Evolutionary conservation across 2,797 vertebrate species (phyloP), one percentile per base, ranked within the genome.

Genomic region (Anguilla obscura): DNA sequence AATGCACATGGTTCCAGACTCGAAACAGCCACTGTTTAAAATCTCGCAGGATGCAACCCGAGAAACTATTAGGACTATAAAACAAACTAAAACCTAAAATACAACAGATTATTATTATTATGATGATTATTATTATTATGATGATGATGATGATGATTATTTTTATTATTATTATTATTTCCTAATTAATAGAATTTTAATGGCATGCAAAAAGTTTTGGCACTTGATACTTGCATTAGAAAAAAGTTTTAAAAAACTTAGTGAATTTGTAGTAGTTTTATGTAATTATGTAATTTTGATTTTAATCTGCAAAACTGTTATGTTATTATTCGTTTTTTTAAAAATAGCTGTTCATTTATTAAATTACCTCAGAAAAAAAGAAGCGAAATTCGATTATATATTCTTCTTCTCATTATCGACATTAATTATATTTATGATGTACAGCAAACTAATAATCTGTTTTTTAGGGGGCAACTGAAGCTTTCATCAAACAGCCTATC

Each of bases 391-490:
- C 58, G 40, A 45, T 40, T 40, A 40, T 40, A 40, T 45, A 4
- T 63, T 24, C 58, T 27, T 69, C 24, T 69, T 30, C 8, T 69
- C 10, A 69, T 69, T 10, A 69, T 69, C 63, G n/a, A 27, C n/a
- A 30, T 69, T 10, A 69, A 21, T 30, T 69, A 8, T 27, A 27
- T 69, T 6, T 27, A 66, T 69, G 24, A 30, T 30, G 54, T 10
- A 30, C 6, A 24, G 66, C 24, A 30, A 27, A 69, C n/a, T n/a
- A 27, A 27, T 69, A 6, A 69, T 69, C 9, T 48, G 71, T 86
- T 27, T 87, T 56, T 63, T 87, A 84, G 87, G 87, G 52, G 83
- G 52, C 76, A 86, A 89, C 76, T 89, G 85, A 86, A 84, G 88
- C 87, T 86, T 83, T 89, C 45, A 8, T 33, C 10, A 71, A 33